phyloP scores from a whole-genome alignment of 1,140 invertebrate genomes.

The Pentalonia nigronervosa region DNA sequence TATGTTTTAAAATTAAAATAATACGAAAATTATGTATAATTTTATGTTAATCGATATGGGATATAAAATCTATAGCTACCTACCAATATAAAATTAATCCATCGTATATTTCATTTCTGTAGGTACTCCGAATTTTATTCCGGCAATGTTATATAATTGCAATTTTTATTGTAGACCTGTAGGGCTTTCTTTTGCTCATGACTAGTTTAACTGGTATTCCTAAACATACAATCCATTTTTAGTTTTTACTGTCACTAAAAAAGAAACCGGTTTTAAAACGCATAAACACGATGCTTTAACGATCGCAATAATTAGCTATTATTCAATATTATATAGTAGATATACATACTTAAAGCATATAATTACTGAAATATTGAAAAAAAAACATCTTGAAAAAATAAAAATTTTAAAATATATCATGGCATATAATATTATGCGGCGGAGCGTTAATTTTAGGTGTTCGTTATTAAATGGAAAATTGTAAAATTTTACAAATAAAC shows the following conservation, averaged over 20 bases:
- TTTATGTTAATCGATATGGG: neutral
- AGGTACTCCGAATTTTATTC: neutral
- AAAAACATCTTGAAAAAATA: neutral
- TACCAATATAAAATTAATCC: neutral
- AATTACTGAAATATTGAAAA: neutral
- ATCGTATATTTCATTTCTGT: neutral
- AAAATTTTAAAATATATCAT: neutral
- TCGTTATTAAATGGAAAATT: neutral
- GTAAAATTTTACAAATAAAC: neutral
- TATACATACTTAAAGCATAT: neutral
- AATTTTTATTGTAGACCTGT: neutral
- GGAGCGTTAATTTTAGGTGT: neutral
- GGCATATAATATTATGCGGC: neutral
- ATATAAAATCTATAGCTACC: neutral
- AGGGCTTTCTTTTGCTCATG: neutral
- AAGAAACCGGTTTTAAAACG: neutral
- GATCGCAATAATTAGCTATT: neutral
- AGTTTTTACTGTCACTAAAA: neutral
- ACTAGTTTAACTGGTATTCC: slow-evolving; percentile 18
- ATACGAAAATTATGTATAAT: neutral
- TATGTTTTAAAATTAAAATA: neutral
- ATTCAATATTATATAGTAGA: neutral
- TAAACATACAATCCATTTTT: neutral
- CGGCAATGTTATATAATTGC: neutral
- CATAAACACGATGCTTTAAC: neutral